Evolutionary conservation across 1,140 invertebrate species (phyloP).

Genomic region (Ridgeia piscesae): DNA sequence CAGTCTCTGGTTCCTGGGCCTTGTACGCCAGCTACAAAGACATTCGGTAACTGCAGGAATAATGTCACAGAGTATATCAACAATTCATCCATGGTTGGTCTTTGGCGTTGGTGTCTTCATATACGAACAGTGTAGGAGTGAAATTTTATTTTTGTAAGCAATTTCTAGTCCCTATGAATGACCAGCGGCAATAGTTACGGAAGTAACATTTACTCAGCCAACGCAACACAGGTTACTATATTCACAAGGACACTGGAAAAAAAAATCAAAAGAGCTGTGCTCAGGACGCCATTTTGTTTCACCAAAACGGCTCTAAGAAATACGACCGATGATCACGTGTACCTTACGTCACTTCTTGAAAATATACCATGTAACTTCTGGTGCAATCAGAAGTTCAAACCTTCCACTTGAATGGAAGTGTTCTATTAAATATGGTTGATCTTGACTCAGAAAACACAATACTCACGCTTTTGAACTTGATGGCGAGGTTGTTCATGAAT

Average conservation of each 20-base stretch:
- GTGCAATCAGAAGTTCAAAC: too few species aligned
- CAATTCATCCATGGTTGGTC: not conserved
- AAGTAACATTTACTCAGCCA: not conserved
- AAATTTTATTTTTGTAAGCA: not conserved
- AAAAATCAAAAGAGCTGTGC: not conserved
- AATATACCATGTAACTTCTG: too few species aligned
- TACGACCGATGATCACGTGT: too few species aligned
- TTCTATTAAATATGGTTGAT: too few species aligned
- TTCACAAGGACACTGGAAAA: not conserved
- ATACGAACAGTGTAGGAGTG: not conserved
- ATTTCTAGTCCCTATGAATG: not conserved
- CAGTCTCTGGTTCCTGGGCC: not conserved
- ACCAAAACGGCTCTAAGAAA: too few species aligned
- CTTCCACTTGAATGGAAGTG: too few species aligned
- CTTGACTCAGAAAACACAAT: too few species aligned
- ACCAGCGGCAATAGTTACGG: not conserved
- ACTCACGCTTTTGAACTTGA: not conserved
- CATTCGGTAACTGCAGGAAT: not conserved
- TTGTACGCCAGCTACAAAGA: not conserved
- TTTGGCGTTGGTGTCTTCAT: not conserved
- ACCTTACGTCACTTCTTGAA: too few species aligned
- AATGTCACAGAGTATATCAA: not conserved
- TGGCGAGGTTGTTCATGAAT: not conserved
- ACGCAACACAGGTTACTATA: not conserved
- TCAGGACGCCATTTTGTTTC: too few species aligned